Evolutionary conservation across 2,888 invertebrate genomes (phyloP), one percentile per base, ranked within the genome.

Genomic region (Andrena praecox): DNA sequence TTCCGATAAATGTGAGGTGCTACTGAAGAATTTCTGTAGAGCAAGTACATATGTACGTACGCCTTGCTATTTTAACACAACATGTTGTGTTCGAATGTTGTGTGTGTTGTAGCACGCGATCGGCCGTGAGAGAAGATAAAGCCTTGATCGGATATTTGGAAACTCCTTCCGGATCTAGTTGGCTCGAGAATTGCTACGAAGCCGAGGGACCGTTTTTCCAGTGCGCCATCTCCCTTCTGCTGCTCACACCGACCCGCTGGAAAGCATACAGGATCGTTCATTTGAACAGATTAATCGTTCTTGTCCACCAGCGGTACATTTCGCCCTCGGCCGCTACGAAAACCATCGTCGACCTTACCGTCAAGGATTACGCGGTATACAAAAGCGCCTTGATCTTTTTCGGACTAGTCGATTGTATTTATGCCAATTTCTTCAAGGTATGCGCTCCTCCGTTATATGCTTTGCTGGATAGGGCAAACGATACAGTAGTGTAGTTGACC

Each of bases 171-270:
- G 93, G 95, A 0, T 95, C 96, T 75, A 95, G 96, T 69, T 96
- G 96, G 96, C 94, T 98, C 35, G 98, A 98, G 92, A 96, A 96
- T 42, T 96, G 97, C 54, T 98, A 97, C 94, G 98, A 98, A 92
- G 97, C 98, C 0, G 99, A 99, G 91, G 98, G 99, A 0, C 97
- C 98, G 4, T 95, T 98, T n/a, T 99, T 98, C 94, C 98, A 97
- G 96, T 94, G 96, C 73, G 96, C 97, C 3, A 95, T 99, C 92
- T 96, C 97, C 71, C 94, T 98, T 56, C 96, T 98, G 77, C 94
- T 99, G 59, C 96, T 97, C 91, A 96, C 97, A 29, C 96, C 96
- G 6, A 95, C 94, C 5, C 96, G 96, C 90, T 99, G 99, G 99
- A 95, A 96, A 79, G 94, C 96, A 10, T 95, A 96, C 72, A 96